Base-by-base conservation (phyloP, 2,888 invertebrate genomes). In the Machimus atricapillus region DNA sequence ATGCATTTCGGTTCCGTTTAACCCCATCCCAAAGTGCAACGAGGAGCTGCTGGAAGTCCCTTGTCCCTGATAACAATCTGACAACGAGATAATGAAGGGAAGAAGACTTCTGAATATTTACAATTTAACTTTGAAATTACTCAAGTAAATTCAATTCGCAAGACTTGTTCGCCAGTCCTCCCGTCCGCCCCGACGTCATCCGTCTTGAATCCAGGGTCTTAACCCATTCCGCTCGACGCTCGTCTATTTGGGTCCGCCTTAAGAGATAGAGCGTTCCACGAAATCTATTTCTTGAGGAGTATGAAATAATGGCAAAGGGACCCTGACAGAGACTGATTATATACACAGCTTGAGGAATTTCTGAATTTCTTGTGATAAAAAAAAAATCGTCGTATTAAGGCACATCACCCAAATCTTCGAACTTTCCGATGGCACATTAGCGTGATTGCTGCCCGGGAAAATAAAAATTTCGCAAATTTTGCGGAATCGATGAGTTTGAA, bases 61-160 rank as follows among this genome's bases (percentile, higher is more conserved):
- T 27, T 66, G 66, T 66, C 66, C 66, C 76, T 76, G 76, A 76
- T 76, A 76, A 76, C 76, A 76, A 37, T 66, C 66, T 76, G 76
- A 76, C 76, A 76, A 76, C 37, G 76, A 34, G 34, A 76, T 76
- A 76, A 76, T 76, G 37, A 76, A 76, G 34, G 34, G 76, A 76
- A 76, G 76, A 76, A 34, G 27, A 34, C 37, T 37, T 76, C 34
- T 34, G 76, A 76, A 76, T 76, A 76, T 76, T 76, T 76, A 37
- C 76, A 76, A 76, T 76, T 76, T 37, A 76, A 76, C 34, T 76
- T 76, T 76, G 66, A 76, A 76, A 37, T 37, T 37, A 76, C 76
- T 76, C 76, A 76, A 76, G 76, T 76, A 76, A 76, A 76, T 76
- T 76, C 76, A 34, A 66, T 66, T 66, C 66, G 66, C 66, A 66